Evolutionary conservation across 2,113 vertebrate species (phyloP), one percentile per base, ranked within the genome.

Genomic region (Chrysochloris asiatica): DNA sequence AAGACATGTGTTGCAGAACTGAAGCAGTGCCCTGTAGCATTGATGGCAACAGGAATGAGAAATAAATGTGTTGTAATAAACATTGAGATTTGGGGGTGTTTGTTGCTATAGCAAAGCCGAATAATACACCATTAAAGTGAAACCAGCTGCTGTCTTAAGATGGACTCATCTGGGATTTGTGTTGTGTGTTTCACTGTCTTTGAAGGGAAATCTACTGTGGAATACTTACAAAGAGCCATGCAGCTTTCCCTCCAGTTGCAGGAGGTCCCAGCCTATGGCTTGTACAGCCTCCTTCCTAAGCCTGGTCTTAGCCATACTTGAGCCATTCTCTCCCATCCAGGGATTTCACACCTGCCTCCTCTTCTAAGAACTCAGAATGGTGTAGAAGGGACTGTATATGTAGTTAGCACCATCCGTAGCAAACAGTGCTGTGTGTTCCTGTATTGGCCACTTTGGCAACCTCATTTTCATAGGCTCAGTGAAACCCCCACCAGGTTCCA

Each of bases 91-190:
- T 30, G 9, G 28, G 24, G 65, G 14, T 84, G 75, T 36, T 90
- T 81, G 77, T 94, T 86, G 87, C 38, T 48, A 3, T 38, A 78
- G 88, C 28, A 87, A 71, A 76, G 48, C 73, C 76, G 80, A 77
- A 88, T 88, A 52, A 89, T 77, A 61, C 36, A 47, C 85, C 36
- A 52, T 85, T 93, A 95, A 90, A 87, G 75, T 36, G 77, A 88
- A 89, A 50, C 12, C 79, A 79, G 88, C 75, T 80, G 59, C n/a
- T 85, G 9, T 47, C 56, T 79, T 75, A 45, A 61, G 45, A 63
- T 82, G 4, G 21, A 80, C 52, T 82, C 12, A 48, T 61, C 24
- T 43, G 19, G 36, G 47, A 50, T 76, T 88, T 92, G 88, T 67
- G 11, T 83, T 30, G 0, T 48, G 75, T 22, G 22, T 84, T n/a